A percentile compares a stretch with the other conserved stretches of the same genome.
Evolutionary conservation across 1,140 invertebrate species (phyloP).

Genomic region (Trichonephila clavipes): DNA sequence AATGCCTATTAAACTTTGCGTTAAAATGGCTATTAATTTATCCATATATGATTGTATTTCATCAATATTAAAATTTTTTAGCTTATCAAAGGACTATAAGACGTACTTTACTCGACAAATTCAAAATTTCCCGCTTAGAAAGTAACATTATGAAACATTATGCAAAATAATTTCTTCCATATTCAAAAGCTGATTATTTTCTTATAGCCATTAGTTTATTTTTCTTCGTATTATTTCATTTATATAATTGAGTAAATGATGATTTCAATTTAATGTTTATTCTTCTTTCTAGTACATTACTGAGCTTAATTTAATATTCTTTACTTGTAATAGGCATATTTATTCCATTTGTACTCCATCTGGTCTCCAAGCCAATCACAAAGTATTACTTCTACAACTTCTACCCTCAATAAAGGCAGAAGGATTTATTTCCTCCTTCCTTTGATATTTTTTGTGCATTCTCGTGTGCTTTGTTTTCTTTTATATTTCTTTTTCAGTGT

Average conservation of each 20-base stretch:
- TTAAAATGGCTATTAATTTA: too few relatives aligned
- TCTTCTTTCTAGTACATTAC: neutral
- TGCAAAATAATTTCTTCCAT: too few relatives aligned
- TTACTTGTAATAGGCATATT: neutral
- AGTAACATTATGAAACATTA: too few relatives aligned
- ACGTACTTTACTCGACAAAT: too few relatives aligned
- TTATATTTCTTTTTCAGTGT: neutral
- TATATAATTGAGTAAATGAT: neutral
- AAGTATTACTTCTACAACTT: neutral
- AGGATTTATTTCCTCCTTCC: slow-evolving; percentile 32
- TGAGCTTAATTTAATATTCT: neutral
- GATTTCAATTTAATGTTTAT: neutral
- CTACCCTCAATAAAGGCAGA: neutral
- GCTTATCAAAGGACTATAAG: too few relatives aligned
- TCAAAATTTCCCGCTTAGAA: too few relatives aligned
- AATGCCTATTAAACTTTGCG: too few relatives aligned
- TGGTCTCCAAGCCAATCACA: neutral
- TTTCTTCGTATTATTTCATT: too few relatives aligned
- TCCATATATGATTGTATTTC: too few relatives aligned
- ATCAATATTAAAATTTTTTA: too few relatives aligned
- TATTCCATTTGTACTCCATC: neutral
- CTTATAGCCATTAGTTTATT: too few relatives aligned
- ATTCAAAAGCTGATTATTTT: too few relatives aligned
- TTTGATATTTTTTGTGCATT: slow-evolving; percentile 2
- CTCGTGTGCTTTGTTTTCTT: neutral